Evolutionary conservation across 2,113 vertebrate genomes (phyloP).

Genomic region (Python bivittatus): DNA sequence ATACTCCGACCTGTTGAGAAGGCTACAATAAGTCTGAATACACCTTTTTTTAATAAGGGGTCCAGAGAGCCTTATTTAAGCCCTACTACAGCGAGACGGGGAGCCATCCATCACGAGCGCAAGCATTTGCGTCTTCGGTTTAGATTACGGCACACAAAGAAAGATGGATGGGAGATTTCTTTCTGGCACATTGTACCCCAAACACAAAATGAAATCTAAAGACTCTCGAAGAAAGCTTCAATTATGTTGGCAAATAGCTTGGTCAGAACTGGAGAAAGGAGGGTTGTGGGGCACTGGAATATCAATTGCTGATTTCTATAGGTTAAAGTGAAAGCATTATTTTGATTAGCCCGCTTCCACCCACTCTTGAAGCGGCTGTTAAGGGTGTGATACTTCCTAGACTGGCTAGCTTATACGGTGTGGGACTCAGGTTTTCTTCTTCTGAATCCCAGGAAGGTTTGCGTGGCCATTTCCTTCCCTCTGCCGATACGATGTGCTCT

Average conservation of each 20-base stretch:
- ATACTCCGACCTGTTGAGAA: conserved; percentile 19
- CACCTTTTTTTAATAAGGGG: conserved; percentile 43
- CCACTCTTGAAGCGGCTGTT: conserved; percentile 40
- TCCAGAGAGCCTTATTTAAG: conserved; percentile 72
- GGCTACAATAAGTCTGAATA: conserved; percentile 26
- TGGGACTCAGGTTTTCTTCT: not conserved
- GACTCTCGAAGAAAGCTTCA: conserved; percentile 83
- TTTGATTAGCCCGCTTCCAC: conserved; percentile 42
- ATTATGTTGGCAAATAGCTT: conserved; percentile 77
- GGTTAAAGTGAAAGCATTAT: conserved; percentile 76
- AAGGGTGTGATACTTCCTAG: conserved; percentile 36
- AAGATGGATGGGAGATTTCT: conserved; percentile 89
- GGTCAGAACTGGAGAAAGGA: conserved; percentile 55
- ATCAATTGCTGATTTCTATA: conserved; percentile 75
- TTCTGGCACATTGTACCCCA: conserved; percentile 81
- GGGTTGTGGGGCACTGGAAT: conserved; percentile 58
- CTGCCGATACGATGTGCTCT: conserved; percentile 5
- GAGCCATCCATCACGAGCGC: conserved; percentile 84
- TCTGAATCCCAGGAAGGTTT: not conserved
- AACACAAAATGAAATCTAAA: conserved; percentile 83
- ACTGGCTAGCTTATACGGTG: conserved; percentile 32
- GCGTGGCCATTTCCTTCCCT: conserved; percentile 4
- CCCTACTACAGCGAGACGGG: conserved; percentile 56
- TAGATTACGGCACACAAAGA: conserved; percentile 88
- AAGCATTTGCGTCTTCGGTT: conserved; percentile 84